Evolutionary conservation across 2,888 invertebrate genomes (phyloP).

Genomic region (Strigamia transsilvanica): DNA sequence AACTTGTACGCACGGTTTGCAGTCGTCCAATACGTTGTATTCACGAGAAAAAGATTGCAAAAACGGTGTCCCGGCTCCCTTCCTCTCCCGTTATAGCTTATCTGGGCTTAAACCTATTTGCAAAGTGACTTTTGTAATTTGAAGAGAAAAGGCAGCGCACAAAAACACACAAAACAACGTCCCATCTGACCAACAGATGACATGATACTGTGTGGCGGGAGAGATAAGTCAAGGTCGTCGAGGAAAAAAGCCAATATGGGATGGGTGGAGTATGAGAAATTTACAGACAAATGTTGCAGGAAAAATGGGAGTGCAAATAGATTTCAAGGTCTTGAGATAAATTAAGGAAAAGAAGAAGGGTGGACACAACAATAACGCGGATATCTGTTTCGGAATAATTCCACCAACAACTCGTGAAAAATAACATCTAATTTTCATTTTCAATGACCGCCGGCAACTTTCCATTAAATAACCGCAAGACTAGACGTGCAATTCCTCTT

Average conservation of each 20-base stretch:
- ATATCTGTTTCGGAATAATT: constrained; percentile 2
- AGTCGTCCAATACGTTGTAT: not conserved
- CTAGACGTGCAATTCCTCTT: constrained; percentile 21
- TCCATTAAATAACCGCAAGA: constrained; percentile 8
- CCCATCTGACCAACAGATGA: constrained; percentile 18
- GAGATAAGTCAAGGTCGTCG: constrained; percentile 7
- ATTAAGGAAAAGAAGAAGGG: not conserved
- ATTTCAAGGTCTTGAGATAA: constrained; percentile 14
- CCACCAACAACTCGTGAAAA: not conserved
- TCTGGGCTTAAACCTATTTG: constrained; percentile 11
- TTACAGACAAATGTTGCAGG: constrained; percentile 20
- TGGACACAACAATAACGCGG: not conserved
- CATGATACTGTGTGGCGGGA: not conserved
- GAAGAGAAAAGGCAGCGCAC: not conserved
- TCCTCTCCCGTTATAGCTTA: not conserved
- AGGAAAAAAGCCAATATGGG: not conserved
- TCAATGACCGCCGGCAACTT: constrained; percentile 21
- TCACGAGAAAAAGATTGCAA: constrained; percentile 13
- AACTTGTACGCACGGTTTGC: constrained; percentile 13
- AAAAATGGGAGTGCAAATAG: constrained; percentile 7
- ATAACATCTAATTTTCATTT: constrained; percentile 6
- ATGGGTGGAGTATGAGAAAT: constrained; percentile 17
- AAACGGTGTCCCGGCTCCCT: not conserved
- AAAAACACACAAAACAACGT: not conserved
- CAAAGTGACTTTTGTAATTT: constrained; percentile 26